phyloP scores from a whole-genome alignment of 2,888 invertebrate genomes.

The Ceraclea dissimilis region DNA sequence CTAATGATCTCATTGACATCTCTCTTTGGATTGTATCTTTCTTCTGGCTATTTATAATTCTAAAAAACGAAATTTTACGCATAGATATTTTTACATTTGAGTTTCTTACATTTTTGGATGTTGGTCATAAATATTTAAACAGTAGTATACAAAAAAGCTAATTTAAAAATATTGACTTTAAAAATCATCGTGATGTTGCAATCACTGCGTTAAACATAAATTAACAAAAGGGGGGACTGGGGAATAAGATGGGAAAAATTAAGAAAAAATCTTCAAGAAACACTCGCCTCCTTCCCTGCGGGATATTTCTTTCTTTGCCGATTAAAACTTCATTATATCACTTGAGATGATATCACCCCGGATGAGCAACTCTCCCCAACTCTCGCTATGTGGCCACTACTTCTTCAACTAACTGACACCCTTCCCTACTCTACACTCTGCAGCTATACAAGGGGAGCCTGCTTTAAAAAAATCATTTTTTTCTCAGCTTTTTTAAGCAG shows the following conservation, averaged over 20 bases:
- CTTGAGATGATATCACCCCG: conserved; percentile 29
- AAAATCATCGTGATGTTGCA: conserved; percentile 9
- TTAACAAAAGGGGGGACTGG: conserved; percentile 19
- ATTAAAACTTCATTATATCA: conserved; percentile 44
- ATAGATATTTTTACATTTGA: no score
- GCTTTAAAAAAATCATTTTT: conserved; percentile 2
- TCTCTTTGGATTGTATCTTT: no score
- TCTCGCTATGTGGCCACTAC: conserved; percentile 5
- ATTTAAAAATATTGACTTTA: conserved; percentile 2
- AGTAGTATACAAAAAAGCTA: neutral
- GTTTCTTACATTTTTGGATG: no score
- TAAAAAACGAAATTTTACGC: no score
- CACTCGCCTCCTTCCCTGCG: conserved; percentile 20
- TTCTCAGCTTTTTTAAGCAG: conserved; percentile 4
- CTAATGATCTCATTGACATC: no score
- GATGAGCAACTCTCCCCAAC: conserved; percentile 4
- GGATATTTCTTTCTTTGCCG: conserved; percentile 38
- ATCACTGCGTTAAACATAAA: conserved; percentile 22
- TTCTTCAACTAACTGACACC: conserved; percentile 7
- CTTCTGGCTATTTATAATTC: no score
- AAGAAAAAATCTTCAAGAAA: conserved; percentile 17
- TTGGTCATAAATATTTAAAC: no score
- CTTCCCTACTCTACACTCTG: neutral
- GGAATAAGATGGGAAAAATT: conserved; percentile 12
- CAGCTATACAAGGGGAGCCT: neutral